Base-by-base conservation (phyloP, 1,140 invertebrate genomes). In the Bradysia coprophila region DNA sequence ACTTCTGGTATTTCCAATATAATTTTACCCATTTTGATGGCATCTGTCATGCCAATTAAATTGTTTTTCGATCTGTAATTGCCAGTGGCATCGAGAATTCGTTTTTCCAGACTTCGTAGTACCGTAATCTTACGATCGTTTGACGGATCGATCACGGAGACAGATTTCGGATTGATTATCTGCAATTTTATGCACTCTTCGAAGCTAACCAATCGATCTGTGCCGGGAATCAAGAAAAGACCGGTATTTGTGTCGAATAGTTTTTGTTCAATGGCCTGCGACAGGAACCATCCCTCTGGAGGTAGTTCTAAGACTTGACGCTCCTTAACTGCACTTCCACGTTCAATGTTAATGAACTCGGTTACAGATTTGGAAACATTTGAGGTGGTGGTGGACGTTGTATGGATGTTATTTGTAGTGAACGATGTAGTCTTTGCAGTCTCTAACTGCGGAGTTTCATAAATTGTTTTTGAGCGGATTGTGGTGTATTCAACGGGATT, bases 171-270 rank as follows among this genome's bases (percentile, higher is more conserved):
- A 61, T 91, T 79, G 33, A 96, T 83, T 10, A 94, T 79, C 52
- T 82, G 76, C 38, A 88, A 65, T 49, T 78, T 76, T 22, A 94
- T 64, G 50, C 89, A 91, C 61, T 93, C 86, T 60, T 87, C 73
- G 48, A 97, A 80, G 43, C 84, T 81, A 4, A 92, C 73, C 21
- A 85, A 62, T 51, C 83, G 71, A 56, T 90, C 84, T 2, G 85
- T 87, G 22, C 80, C 80, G 28, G 88, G 86, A 50, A 95, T 84
- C 40, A 79, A 78, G 53, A 94, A 90, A 2, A 88, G 64, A 2
- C 89, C 88, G 5, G 74, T 79, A 2, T 73, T 66, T 1, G 84
- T 73, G 63, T 94, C 80, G 48, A 91, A 85, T 3, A 90, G 57
- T 33, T 72, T 71, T 54, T 76, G 70, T 22, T 78, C 65, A 40